Evolutionary conservation across 1,140 invertebrate genomes (phyloP).

Genomic region (Araneus ventricosus): DNA sequence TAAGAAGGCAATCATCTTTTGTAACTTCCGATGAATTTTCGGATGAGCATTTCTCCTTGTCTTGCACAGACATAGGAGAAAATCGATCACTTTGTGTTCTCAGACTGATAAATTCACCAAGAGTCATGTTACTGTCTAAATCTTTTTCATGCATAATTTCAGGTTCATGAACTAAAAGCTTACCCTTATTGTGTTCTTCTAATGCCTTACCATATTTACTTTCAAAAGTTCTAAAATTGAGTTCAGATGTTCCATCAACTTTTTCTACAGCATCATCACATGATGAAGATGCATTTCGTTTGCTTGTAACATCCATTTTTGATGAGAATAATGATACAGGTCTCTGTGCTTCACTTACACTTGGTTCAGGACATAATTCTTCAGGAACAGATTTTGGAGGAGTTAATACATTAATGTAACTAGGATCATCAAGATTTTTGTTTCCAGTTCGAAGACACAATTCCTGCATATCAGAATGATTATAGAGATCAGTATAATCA

Average conservation of each 20-base stretch:
- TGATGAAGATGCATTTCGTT: not conserved
- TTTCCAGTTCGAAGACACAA: constrained; percentile 15
- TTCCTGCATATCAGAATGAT: constrained; percentile 19
- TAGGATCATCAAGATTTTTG: constrained; percentile 31
- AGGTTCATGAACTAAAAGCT: not conserved
- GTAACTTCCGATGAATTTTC: not conserved
- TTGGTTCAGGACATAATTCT: not conserved
- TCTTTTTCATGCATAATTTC: not conserved
- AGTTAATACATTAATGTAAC: constrained; percentile 64
- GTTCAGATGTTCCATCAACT: not conserved
- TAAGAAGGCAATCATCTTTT: not conserved
- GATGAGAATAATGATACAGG: constrained; percentile 21
- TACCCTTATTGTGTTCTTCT: not conserved
- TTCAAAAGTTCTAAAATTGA: constrained; percentile 16
- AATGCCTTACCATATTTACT: constrained; percentile 2
- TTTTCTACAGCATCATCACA: not conserved
- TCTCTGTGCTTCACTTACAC: constrained; percentile 19
- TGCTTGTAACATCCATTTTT: constrained; percentile 16
- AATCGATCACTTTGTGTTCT: constrained; percentile 3
- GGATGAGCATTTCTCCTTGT: not conserved
- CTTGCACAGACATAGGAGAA: constrained; percentile 17
- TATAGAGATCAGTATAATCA: constrained; percentile 38
- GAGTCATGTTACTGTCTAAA: constrained; percentile 41
- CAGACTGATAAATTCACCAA: constrained; percentile 36
- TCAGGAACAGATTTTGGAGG: constrained; percentile 69